These are phyloP conservation scores for Epistrophe eligans DNA, from an alignment of 2,888 invertebrate species.

Conservation along the genomic window DNA sequence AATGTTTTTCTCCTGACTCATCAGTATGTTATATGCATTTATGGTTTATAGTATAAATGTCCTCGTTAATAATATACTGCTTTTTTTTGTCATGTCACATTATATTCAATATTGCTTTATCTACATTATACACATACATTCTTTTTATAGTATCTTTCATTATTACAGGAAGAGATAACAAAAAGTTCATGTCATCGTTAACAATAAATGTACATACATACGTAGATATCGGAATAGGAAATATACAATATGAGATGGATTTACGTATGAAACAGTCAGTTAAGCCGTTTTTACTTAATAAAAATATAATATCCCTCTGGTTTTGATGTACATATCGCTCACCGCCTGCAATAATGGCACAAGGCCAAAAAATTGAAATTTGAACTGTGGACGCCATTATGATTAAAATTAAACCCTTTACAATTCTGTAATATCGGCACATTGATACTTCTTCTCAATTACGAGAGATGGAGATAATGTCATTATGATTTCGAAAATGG, in stretches of 20 bases:
- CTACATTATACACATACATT: not conserved
- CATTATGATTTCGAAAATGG: too few relatives aligned
- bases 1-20: not conserved
- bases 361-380: too few relatives aligned
- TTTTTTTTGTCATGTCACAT: not conserved
- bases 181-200: constrained; percentile 5
- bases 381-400: too few relatives aligned
- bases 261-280: not conserved
- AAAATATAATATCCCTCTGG: too few relatives aligned
- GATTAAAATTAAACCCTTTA: too few relatives aligned
- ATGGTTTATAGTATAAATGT: not conserved
- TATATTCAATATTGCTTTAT: constrained; percentile 5
- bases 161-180: not conserved
- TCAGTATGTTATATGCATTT: not conserved
- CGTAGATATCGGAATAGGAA: not conserved
- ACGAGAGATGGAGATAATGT: too few relatives aligned
- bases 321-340: too few relatives aligned
- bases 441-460: too few relatives aligned
- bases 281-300: not conserved
- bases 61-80: not conserved
- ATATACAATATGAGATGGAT: not conserved
- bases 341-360: too few relatives aligned
- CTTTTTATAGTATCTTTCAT: constrained; percentile 5
- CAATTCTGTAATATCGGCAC: too few relatives aligned
- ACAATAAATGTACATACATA: not conserved